Evolutionary conservation across 2,888 invertebrate genomes (phyloP).

Genomic region (Octonoba sinensis): DNA sequence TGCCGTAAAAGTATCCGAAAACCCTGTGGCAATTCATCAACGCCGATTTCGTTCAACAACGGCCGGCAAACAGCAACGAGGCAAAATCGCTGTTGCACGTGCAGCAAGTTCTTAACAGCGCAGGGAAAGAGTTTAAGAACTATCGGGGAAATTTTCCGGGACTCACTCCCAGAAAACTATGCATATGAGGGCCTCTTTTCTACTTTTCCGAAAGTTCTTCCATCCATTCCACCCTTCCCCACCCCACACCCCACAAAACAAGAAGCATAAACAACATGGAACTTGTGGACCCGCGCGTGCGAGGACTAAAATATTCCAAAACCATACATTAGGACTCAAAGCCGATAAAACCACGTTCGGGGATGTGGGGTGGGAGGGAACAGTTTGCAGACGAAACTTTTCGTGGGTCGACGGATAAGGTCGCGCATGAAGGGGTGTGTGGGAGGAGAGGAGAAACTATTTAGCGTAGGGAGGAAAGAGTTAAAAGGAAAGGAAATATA

Average conservation of each 20-base stretch:
- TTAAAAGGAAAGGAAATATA: slow-evolving; percentile 61
- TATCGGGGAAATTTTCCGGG: slow-evolving; percentile 52
- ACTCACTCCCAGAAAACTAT: slow-evolving; percentile 20
- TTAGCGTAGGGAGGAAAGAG: slow-evolving; percentile 47
- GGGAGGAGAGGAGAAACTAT: slow-evolving; percentile 10
- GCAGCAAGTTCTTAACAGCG: slow-evolving; percentile 25
- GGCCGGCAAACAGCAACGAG: slow-evolving; percentile 28
- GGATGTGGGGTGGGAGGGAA: slow-evolving; percentile 13
- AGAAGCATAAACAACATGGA: slow-evolving; percentile 44
- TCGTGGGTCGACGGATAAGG: slow-evolving; percentile 36
- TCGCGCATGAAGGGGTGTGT: slow-evolving; percentile 7
- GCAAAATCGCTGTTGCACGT: slow-evolving; percentile 51
- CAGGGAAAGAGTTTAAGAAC: slow-evolving; percentile 42
- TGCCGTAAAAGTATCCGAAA: too few relatives aligned
- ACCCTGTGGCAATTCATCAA: slow-evolving; percentile 39
- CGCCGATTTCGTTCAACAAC: slow-evolving; percentile 14
- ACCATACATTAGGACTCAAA: slow-evolving; percentile 49
- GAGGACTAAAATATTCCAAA: slow-evolving; percentile 51
- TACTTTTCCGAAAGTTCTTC: slow-evolving; percentile 35
- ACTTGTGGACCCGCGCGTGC: slow-evolving; percentile 35
- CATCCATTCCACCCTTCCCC: slow-evolving; percentile 6
- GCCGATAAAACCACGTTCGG: slow-evolving; percentile 44
- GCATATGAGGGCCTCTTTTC: slow-evolving; percentile 35
- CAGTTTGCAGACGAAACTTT: slow-evolving; percentile 55
- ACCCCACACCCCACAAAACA: slow-evolving; percentile 20